A percentile compares a stretch with the other conserved stretches of the same genome.
Evolutionary conservation across 2,113 vertebrate species (phyloP).

Genomic region (Propithecus coquereli): DNA sequence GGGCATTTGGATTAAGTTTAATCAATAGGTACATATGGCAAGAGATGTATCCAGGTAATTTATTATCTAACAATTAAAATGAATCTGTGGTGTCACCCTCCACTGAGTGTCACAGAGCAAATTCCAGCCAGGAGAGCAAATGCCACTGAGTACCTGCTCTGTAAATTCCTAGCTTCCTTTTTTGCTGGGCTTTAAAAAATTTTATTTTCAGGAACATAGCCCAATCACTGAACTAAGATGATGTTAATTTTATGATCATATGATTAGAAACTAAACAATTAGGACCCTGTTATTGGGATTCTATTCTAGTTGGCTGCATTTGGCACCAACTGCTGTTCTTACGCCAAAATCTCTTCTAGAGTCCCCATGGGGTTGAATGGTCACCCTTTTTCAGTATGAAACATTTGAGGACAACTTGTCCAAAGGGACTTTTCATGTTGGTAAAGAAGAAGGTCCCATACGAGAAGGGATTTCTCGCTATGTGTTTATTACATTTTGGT

Average conservation of each 20-base stretch:
- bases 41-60: constrained; percentile 79
- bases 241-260: neutral
- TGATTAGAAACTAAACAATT: neutral
- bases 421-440: neutral
- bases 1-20: constrained; percentile 82
- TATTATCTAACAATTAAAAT: constrained; percentile 81
- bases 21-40: constrained; percentile 85
- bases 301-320: neutral
- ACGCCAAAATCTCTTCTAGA: neutral
- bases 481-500: neutral
- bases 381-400: neutral
- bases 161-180: neutral
- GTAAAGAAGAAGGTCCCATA: neutral
- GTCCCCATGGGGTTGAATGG: neutral
- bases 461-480: fast-evolving
- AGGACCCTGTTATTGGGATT: neutral
- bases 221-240: neutral
- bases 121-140: neutral
- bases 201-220: neutral
- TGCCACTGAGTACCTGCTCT: neutral
- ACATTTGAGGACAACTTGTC: neutral
- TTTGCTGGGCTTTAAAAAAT: neutral
- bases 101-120: constrained; percentile 49
- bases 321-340: neutral
- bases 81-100: constrained; percentile 66